Percentiles rank a stretch among this genome's conserved stretches.
Conservation (phyloP, 2,113 vertebrate species). For the Sakesphorus luctuosus region DNA sequence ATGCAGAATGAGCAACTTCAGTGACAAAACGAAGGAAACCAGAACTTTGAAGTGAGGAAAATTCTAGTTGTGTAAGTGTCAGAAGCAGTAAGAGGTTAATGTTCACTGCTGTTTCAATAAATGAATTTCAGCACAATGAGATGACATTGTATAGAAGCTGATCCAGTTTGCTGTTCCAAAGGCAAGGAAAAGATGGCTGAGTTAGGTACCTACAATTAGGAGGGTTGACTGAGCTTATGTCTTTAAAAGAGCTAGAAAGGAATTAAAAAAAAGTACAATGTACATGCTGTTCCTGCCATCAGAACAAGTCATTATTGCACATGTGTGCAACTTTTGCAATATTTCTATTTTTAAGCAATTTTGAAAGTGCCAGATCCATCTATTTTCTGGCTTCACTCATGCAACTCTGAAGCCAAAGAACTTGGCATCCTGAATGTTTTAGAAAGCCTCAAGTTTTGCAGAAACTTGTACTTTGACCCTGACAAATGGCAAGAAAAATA, state of each 20-base stretch:
- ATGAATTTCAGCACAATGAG: not conserved
- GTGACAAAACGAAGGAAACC: not conserved
- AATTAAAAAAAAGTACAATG: not conserved
- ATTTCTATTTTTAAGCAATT: conserved; percentile 63
- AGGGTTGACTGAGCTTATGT: not conserved
- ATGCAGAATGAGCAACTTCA: not conserved
- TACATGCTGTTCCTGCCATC: not conserved
- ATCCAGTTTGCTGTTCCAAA: not conserved
- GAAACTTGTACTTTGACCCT: not conserved
- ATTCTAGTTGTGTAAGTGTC: not conserved
- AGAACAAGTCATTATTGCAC: conserved; percentile 49
- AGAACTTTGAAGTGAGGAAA: not conserved
- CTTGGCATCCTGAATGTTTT: conserved; percentile 7
- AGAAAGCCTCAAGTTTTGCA: conserved; percentile 14
- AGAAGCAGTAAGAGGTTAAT: conserved; percentile 4
- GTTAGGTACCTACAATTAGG: not conserved
- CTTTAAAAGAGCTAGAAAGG: not conserved
- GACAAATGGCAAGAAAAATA: conserved; percentile 20
- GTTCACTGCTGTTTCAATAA: not conserved
- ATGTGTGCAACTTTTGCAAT: conserved; percentile 41
- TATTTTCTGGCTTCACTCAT: conserved; percentile 23
- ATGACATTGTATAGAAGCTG: not conserved
- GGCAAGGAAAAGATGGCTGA: not conserved
- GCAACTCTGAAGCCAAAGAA: conserved; percentile 13
- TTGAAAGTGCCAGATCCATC: conserved; percentile 46